A percentile compares a stretch with the other conserved stretches of the same genome.
These are phyloP conservation scores for Microchrysa polita DNA, from an alignment of 2,888 invertebrate species.

Conservation along the genomic window DNA sequence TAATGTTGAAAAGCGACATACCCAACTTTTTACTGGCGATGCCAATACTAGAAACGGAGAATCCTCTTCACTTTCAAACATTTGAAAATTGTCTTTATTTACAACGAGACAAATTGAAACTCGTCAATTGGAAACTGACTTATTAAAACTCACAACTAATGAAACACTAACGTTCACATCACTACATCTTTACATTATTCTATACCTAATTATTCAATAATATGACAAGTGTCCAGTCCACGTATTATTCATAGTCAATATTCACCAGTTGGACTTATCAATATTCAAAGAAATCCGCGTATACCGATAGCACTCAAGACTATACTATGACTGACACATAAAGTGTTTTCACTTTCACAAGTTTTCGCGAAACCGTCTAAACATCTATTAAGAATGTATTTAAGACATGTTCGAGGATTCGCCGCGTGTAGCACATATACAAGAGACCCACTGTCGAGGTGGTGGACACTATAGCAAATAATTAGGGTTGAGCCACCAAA, in stretches of 20 bases:
- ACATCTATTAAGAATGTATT: slow-evolving; percentile 31
- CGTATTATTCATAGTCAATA: not conserved
- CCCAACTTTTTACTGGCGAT: slow-evolving; percentile 71
- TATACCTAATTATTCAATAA: not conserved
- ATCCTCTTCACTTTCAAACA: slow-evolving; percentile 74
- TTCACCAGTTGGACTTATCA: not conserved
- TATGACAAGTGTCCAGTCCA: not conserved
- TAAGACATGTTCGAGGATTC: slow-evolving; percentile 17
- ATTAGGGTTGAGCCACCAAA: no score
- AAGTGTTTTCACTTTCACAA: slow-evolving; percentile 51
- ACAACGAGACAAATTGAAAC: not conserved
- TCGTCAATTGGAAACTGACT: not conserved
- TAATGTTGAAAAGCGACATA: no score
- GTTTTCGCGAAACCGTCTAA: slow-evolving; percentile 43
- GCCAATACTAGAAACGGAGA: slow-evolving; percentile 74
- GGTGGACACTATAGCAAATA: no score
- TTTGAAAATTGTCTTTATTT: slow-evolving; percentile 53
- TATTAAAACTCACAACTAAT: no score
- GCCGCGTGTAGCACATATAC: no score
- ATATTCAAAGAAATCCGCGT: slow-evolving; percentile 11
- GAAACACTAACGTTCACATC: no score
- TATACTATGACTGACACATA: slow-evolving; percentile 48
- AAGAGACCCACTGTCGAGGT: no score
- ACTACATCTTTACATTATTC: not conserved
- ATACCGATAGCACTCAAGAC: slow-evolving; percentile 30